phyloP scores from a whole-genome alignment of 2,888 invertebrate genomes.

The Plagodis dolabraria region DNA sequence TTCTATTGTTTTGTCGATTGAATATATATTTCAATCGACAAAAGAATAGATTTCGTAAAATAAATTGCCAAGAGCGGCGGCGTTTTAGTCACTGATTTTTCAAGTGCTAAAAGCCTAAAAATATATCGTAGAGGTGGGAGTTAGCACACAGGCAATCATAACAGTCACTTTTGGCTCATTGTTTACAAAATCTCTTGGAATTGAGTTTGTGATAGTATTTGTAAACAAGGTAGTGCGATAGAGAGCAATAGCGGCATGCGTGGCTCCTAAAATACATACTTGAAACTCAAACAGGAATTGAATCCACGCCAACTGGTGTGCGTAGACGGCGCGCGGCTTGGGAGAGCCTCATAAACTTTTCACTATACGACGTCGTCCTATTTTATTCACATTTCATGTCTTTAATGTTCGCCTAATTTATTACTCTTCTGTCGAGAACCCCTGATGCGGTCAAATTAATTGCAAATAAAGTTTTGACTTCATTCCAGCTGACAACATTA shows the following conservation, averaged over 20 bases:
- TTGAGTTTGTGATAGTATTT: conserved; percentile 79
- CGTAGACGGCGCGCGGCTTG: conserved; percentile 73
- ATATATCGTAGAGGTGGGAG: too few relatives aligned
- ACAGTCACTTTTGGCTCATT: conserved; percentile 64
- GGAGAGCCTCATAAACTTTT: conserved; percentile 74
- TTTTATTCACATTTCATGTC: conserved; percentile 69
- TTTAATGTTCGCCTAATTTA: conserved; percentile 72
- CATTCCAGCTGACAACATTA: conserved; percentile 15
- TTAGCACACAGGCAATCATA: too few relatives aligned
- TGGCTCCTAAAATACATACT: conserved; percentile 75
- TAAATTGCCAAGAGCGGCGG: conserved; percentile 36
- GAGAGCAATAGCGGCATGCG: conserved; percentile 58
- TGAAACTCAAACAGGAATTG: conserved; percentile 76
- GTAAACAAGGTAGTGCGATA: conserved; percentile 70
- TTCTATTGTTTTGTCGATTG: too few relatives aligned
- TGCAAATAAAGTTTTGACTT: conserved; percentile 46
- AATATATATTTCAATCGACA: too few relatives aligned
- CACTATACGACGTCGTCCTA: conserved; percentile 74
- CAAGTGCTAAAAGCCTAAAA: conserved; percentile 1
- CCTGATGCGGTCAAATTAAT: conserved; percentile 45
- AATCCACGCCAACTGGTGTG: conserved; percentile 79
- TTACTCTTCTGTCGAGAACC: conserved; percentile 40
- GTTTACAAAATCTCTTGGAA: conserved; percentile 79
- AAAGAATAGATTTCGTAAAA: too few relatives aligned
- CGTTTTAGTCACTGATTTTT: conserved; percentile 37